Evolutionary conservation across 2,888 invertebrate species (phyloP), one percentile per base, ranked within the genome.

Genomic region (Hirtodrosophila duncani): DNA sequence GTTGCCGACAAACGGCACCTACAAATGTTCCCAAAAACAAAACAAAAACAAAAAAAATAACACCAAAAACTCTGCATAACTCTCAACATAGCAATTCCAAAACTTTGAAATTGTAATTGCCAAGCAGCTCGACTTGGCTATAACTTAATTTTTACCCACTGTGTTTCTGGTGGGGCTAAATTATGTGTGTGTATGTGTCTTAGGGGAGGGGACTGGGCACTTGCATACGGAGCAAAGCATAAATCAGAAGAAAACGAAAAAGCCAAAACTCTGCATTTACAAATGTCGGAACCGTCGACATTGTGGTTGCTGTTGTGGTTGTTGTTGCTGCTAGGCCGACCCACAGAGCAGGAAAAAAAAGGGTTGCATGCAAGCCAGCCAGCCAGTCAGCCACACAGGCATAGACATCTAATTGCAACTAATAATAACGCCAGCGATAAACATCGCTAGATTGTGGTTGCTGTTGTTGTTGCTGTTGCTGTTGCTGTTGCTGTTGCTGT

Each of bases 331-430:
- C 10, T n/a, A n/a, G n/a, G n/a, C n/a, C n/a, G n/a, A n/a, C n/a
- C n/a, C n/a, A n/a, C n/a, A 3, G 30, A 8, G 31, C 49, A 63
- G 61, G 64, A 31, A 33, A 21, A 11, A 20, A 59, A 56, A 56
- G n/a, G n/a, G n/a, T 70, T 66, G 66, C 70, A 65, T 61, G 63
- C 62, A 67, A 61, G 60, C 38, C 38, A 51, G 65, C 24, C 34
- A 46, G 37, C n/a, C n/a, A n/a, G n/a, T n/a, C n/a, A 58, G 56
- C 70, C 69, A 59, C 65, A 62, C 79, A 58, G 55, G 61, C 65
- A 62, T 74, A 58, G 71, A 64, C 68, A 71, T 67, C 82, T 82
- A 82, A 82, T 82, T 80, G 74, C 70, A 59, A 61, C 67, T 72
- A 81, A 77, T 77, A 75, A 82, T 79, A 82, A 75, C 53, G 67